Evolutionary conservation across 2,888 invertebrate species (phyloP), one percentile per base, ranked within the genome.

Genomic region (Chrysomela aeneicollis): DNA sequence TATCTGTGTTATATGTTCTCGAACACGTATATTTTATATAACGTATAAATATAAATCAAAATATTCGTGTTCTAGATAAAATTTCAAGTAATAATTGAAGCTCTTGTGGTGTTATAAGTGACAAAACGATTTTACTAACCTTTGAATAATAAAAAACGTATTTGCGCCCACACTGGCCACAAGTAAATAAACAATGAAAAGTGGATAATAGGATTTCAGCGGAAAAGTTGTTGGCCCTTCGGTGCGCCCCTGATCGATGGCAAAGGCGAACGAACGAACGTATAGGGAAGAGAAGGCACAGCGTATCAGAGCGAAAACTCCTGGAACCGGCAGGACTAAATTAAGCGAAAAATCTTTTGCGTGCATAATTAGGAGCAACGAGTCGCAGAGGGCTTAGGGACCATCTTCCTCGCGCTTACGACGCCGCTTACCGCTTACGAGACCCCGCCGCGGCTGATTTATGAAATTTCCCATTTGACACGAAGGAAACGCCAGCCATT

Each of bases 301-400:
- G 6, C 42, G 42, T 42, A 42, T 15, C 42, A 15, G 74, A 73
- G 74, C 71, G 77, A 70, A 74, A 75, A 77, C 76, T 42, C 76
- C 74, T 67, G 75, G 76, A 77, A 78, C 78, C 79, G 81, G 79
- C 77, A 79, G 78, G 78, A 79, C 79, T 82, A 82, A 82, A 82
- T 82, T 82, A 82, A 82, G 81, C 82, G 82, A 79, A 79, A 82
- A 82, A 82, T 82, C 82, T 82, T 72, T 81, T 81, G 81, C 81
- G 81, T 82, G 81, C 82, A 82, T 82, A 82, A 82, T 82, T 82
- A 82, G 82, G 77, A 79, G 80, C 80, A 81, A 82, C 81, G 81
- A 81, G 79, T 79, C 81, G 81, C 81, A 80, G 76, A 77, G 73
- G 75, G 79, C 79, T 80, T 81, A 73, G 65, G 66, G 70, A 63